Conservation (phyloP, 2,113 vertebrate genomes). For the Cathartes aura region DNA sequence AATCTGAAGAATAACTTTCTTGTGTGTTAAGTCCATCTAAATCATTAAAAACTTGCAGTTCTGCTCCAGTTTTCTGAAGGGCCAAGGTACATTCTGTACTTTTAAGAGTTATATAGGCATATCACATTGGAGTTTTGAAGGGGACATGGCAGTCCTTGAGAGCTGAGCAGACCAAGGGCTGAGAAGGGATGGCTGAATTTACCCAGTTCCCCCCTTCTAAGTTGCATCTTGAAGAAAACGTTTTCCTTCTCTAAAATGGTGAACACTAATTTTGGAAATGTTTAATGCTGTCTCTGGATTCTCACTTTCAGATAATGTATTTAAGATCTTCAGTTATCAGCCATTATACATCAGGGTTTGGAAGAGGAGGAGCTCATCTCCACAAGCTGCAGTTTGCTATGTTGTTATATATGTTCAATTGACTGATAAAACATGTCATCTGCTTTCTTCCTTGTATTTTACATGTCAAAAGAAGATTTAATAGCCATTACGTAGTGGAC, state of each 20-base stretch:
- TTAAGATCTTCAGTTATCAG: not conserved
- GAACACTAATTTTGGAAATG: not conserved
- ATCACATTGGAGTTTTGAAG: not conserved
- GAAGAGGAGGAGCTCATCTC: not conserved
- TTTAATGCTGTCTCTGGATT: not conserved
- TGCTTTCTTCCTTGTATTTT: not conserved
- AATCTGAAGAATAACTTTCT: not conserved
- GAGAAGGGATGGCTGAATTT: not conserved
- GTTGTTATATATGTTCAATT: not conserved
- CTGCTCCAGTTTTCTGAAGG: not conserved
- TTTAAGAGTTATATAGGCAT: not conserved
- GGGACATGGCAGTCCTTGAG: not conserved
- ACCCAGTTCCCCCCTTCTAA: not conserved
- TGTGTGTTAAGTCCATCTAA: not conserved
- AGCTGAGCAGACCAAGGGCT: not conserved
- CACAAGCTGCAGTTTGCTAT: not conserved
- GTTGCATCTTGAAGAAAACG: not conserved
- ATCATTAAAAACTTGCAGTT: not conserved
- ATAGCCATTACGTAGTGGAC: not conserved
- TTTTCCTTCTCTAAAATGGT: not conserved
- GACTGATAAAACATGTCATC: not conserved
- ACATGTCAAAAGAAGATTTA: not conserved
- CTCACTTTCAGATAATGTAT: not conserved
- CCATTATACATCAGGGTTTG: not conserved
- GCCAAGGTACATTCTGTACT: not conserved